Base-by-base conservation (phyloP, 2,113 vertebrate genomes). In the Sisor rabdophorus region DNA sequence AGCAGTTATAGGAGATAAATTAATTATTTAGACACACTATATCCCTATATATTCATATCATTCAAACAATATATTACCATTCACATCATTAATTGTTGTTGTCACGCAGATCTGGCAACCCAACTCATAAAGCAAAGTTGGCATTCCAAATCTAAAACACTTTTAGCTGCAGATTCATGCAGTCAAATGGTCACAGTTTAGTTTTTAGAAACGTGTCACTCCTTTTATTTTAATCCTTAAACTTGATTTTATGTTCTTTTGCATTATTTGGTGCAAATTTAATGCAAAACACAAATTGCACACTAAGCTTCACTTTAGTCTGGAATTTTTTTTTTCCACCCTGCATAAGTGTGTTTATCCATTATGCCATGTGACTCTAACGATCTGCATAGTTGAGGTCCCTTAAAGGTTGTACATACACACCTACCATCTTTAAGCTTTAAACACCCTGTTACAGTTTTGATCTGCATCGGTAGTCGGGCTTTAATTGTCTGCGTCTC, bases 391-490 rank as follows among this genome's bases (percentile, higher is more conserved):
- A 30, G 30, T 22, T 19, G 12, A 54, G 36, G 71, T 30, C n/a
- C 55, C 56, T 50, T 47, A 30, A 16, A n/a, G 13, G 17, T 44
- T 22, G 10, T 17, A 12, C 28, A 16, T 50, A 13, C 13, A 50
- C 22, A 48, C 11, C 20, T 17, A 32, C n/a, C 4, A 64, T 26
- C 4, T 26, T 20, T 12, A n/a, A 32, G 13, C 71, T 61, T 73
- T 24, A 65, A 47, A 58, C 50, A 4, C 2, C 5, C 16, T 48
- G 15, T 32, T 72, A 54, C 55, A 19, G 2, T 84, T 87, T 85
- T 88, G 87, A 89, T 89, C 85, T 86, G 22, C 11, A 85, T 85
- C 26, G 84, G 83, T 79, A 77, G 86, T 88, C 70, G 1, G 22
- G 60, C 28, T 73, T 79, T 91, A 91, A 91, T 90, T 84, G 90